Percentiles rank a stretch among this genome's conserved stretches.
These are phyloP conservation scores for Muscicapa striata DNA, from an alignment of 2,797 vertebrate species.

Conservation along the genomic window DNA sequence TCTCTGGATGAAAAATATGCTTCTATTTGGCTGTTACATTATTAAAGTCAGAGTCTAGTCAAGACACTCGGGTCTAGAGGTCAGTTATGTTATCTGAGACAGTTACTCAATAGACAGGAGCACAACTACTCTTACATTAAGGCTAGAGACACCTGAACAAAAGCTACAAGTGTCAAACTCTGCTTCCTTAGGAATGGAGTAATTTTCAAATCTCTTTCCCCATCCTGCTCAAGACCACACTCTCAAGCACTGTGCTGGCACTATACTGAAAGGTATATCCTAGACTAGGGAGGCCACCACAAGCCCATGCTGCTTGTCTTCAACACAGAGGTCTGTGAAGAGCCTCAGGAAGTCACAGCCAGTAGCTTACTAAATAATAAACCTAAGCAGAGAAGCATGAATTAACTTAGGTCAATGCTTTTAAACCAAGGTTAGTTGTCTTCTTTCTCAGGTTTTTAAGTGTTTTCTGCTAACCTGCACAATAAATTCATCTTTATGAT, in stretches of 20 bases:
- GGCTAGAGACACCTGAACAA: not conserved
- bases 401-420: not conserved
- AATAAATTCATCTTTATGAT: not conserved
- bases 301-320: not conserved
- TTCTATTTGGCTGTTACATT: slow-evolving; percentile 13
- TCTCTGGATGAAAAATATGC: not conserved
- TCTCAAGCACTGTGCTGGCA: not conserved
- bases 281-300: not conserved
- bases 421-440: not conserved
- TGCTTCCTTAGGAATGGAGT: not conserved
- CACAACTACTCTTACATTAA: not conserved
- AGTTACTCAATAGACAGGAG: not conserved
- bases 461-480: not conserved
- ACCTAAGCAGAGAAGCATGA: not conserved
- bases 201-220: not conserved
- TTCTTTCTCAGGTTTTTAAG: not conserved
- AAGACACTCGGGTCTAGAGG: not conserved
- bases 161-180: not conserved
- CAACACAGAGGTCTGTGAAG: not conserved
- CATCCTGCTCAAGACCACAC: not conserved
- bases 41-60: not conserved
- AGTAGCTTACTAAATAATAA: not conserved
- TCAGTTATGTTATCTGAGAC: not conserved
- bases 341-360: not conserved
- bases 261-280: not conserved